Conservation (phyloP, 1,140 invertebrate species). For the Drosophila parvula region DNA sequence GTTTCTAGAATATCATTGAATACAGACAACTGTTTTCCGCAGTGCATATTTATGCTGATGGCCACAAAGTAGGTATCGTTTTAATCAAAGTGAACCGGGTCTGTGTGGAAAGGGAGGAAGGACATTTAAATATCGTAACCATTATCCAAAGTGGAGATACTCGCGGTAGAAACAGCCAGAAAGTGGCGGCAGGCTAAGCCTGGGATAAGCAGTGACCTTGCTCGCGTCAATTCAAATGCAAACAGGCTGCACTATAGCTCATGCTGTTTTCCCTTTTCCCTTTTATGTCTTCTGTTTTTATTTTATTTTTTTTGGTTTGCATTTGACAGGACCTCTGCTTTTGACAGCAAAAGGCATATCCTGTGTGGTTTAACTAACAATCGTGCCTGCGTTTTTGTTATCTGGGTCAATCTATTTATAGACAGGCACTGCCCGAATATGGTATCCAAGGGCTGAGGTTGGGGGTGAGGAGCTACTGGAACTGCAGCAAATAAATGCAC, state of each 20-base stretch:
- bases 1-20: not conserved
- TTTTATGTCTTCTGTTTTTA: not conserved
- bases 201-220: slow-evolving; percentile 36
- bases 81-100: slow-evolving; percentile 30
- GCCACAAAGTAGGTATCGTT: slow-evolving; percentile 28
- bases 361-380: not conserved
- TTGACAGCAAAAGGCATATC: slow-evolving; percentile 2
- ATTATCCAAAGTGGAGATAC: slow-evolving; percentile 31
- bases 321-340: slow-evolving; percentile 30
- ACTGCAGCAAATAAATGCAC: slow-evolving; percentile 18
- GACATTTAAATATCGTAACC: slow-evolving; percentile 42
- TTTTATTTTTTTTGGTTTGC: slow-evolving; percentile 4
- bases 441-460: not conserved
- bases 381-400: slow-evolving; percentile 8
- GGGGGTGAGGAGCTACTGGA: not conserved
- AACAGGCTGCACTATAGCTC: slow-evolving; percentile 32
- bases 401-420: slow-evolving; percentile 43
- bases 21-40: not conserved
- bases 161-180: slow-evolving; percentile 10
- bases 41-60: slow-evolving; percentile 43
- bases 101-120: not conserved
- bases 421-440: slow-evolving; percentile 22
- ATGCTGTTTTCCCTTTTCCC: slow-evolving; percentile 13
- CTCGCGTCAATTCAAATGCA: slow-evolving; percentile 21
- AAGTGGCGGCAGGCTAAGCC: slow-evolving; percentile 14